A percentile compares a stretch with the other conserved stretches of the same genome.
phyloP scores from a whole-genome alignment of 37 sponge, comb jelly and placozoan species.

The Diacarnus erythraeanus region DNA sequence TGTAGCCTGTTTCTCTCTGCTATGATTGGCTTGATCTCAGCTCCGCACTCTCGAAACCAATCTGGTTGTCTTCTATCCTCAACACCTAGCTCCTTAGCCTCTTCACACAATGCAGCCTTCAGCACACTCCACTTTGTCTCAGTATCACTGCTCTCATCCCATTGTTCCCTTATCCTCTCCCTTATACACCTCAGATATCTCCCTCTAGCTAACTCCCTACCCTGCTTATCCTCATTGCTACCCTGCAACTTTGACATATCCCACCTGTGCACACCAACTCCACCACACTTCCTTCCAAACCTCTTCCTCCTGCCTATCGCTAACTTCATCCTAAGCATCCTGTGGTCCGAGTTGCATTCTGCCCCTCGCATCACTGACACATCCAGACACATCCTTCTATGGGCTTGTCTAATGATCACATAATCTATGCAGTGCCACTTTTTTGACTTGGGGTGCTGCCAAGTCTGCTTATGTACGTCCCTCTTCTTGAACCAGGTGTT shows the following conservation, averaged over 20 bases:
- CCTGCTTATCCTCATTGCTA: not conserved
- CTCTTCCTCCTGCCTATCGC: no score
- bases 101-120: not conserved
- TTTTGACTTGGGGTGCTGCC: not conserved
- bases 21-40: not conserved
- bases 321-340: no score
- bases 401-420: not conserved
- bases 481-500: conserved; percentile 54
- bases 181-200: not conserved
- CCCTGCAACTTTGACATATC: not conserved
- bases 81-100: not conserved
- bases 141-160: not conserved
- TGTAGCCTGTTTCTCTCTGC: not conserved
- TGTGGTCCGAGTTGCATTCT: no score
- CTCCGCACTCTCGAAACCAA: not conserved
- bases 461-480: conserved; percentile 1
- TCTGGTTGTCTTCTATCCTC: not conserved
- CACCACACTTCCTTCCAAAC: no score
- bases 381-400: conserved; percentile 47
- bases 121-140: not conserved
- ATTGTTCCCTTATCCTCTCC: not conserved
- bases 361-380: conserved; percentile 20
- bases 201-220: not conserved
- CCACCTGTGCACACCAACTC: no score
- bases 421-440: not conserved